Evolutionary conservation across 2,888 invertebrate genomes (phyloP).

Genomic region (Drosophila heteroneura): DNA sequence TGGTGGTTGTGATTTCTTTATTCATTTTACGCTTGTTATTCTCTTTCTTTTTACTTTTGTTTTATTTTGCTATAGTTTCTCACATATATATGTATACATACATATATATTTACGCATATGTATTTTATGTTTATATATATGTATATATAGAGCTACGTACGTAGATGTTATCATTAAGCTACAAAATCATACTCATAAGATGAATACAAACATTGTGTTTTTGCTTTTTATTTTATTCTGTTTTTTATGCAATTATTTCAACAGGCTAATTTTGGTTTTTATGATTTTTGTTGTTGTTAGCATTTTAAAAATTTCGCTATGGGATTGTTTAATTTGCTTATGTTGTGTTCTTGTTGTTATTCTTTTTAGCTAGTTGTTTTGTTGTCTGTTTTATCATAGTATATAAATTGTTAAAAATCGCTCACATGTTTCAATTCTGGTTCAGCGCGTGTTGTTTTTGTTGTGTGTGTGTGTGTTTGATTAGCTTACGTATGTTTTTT

Average conservation of each 20-base stretch:
- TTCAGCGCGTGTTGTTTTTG: slow-evolving; percentile 52
- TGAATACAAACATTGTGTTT: slow-evolving; percentile 59
- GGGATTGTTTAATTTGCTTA: slow-evolving; percentile 80
- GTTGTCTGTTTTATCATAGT: slow-evolving; percentile 47
- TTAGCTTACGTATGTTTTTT: slow-evolving; percentile 63
- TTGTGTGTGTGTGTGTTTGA: slow-evolving; percentile 29
- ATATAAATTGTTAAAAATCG: slow-evolving; percentile 77
- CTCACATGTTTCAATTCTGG: slow-evolving; percentile 67
- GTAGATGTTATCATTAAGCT: slow-evolving; percentile 75
- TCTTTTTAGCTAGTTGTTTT: slow-evolving; percentile 66
- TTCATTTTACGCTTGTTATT: slow-evolving; percentile 61
- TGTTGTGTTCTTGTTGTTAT: slow-evolving; percentile 26
- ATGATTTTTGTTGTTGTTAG: slow-evolving; percentile 38
- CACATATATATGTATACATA: slow-evolving; percentile 36
- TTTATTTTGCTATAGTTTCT: slow-evolving; percentile 53
- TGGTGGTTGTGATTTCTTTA: slow-evolving; percentile 84
- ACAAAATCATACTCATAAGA: slow-evolving; percentile 75
- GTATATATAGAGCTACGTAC: slow-evolving; percentile 66
- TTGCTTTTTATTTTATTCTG: slow-evolving; percentile 35
- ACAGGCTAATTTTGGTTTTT: slow-evolving; percentile 67
- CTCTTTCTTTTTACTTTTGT: slow-evolving; percentile 16
- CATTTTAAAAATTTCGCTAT: slow-evolving; percentile 76
- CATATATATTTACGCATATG: slow-evolving; percentile 48
- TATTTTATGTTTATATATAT: slow-evolving; percentile 38
- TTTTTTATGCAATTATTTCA: slow-evolving; percentile 53